Percentiles rank a stretch among this genome's conserved stretches.
phyloP scores from a whole-genome alignment of 2,113 vertebrate species.

The Alligator mississippiensis region DNA sequence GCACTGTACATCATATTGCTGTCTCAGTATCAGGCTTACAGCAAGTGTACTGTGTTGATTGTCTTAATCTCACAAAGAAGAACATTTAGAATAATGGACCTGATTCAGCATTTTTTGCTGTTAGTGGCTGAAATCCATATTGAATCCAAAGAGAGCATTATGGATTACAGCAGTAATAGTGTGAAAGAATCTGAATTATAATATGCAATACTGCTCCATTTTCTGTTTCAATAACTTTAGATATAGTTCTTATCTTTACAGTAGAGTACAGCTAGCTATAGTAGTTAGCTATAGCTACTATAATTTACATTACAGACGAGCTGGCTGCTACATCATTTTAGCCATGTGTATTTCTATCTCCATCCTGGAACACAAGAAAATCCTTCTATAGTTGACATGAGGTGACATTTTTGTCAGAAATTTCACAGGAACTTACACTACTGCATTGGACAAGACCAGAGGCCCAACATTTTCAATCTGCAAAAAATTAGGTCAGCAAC shows the following conservation, averaged over 20 bases:
- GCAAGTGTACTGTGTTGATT: neutral
- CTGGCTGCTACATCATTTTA: neutral
- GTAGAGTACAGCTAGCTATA: too few relatives aligned
- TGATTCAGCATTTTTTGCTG: neutral
- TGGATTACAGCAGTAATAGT: neutral
- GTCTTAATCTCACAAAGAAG: neutral
- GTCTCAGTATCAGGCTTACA: neutral
- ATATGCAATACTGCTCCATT: neutral
- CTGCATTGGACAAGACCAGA: too few relatives aligned
- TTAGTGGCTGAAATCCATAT: neutral
- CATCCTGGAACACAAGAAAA: too few relatives aligned
- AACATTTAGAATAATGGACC: conserved; percentile 7
- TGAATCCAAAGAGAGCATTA: neutral
- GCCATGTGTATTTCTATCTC: neutral
- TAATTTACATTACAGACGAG: neutral
- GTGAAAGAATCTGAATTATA: neutral
- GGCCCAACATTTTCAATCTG: neutral
- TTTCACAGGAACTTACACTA: too few relatives aligned
- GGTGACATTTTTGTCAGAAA: too few relatives aligned
- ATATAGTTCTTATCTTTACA: too few relatives aligned
- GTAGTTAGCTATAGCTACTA: too few relatives aligned
- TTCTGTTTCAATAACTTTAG: too few relatives aligned
- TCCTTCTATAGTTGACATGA: too few relatives aligned
- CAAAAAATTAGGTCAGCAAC: neutral
- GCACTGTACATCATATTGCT: neutral